These are phyloP conservation scores for Amphiprion ocellaris DNA, from an alignment of 2,113 vertebrate genomes.

Conservation along the genomic window DNA sequence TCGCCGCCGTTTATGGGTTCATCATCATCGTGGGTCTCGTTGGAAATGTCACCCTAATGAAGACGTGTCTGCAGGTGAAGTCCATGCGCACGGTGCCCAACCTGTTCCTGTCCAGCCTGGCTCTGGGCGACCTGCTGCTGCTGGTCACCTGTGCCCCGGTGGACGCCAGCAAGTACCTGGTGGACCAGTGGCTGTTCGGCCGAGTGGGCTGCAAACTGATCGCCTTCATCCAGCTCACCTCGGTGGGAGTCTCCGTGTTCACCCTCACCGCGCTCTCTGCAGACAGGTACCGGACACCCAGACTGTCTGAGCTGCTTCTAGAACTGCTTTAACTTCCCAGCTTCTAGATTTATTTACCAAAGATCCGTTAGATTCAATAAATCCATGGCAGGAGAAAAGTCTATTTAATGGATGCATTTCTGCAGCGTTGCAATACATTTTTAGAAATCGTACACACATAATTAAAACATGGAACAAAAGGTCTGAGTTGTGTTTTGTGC, in stretches of 20 bases:
- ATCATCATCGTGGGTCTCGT: constrained; percentile 92
- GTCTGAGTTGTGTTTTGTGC: too few relatives aligned
- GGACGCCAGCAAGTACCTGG: constrained; percentile 94
- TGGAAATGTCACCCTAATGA: constrained; percentile 94
- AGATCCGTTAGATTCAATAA: background rate
- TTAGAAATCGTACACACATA: too few relatives aligned
- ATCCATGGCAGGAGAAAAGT: background rate
- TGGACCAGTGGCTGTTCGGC: constrained; percentile 94
- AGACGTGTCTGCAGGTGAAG: constrained; percentile 89
- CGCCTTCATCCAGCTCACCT: constrained; percentile 96
- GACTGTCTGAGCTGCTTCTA: background rate
- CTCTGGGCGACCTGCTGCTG: constrained; percentile 93
- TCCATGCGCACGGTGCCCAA: constrained; percentile 95
- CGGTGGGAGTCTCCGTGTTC: constrained; percentile 97
- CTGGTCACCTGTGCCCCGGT: constrained; percentile 95
- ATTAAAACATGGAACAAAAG: too few relatives aligned
- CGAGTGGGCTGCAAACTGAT: constrained; percentile 96
- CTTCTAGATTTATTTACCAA: background rate
- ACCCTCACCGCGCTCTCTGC: constrained; percentile 96
- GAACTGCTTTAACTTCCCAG: background rate
- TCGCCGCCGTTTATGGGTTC: constrained; percentile 85
- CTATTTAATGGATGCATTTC: too few relatives aligned
- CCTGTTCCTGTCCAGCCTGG: constrained; percentile 95
- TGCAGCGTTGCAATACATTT: too few relatives aligned
- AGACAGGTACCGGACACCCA: constrained; percentile 88